Base-by-base conservation (phyloP, 2,797 vertebrate genomes). In the Intellagama lesueurii region DNA sequence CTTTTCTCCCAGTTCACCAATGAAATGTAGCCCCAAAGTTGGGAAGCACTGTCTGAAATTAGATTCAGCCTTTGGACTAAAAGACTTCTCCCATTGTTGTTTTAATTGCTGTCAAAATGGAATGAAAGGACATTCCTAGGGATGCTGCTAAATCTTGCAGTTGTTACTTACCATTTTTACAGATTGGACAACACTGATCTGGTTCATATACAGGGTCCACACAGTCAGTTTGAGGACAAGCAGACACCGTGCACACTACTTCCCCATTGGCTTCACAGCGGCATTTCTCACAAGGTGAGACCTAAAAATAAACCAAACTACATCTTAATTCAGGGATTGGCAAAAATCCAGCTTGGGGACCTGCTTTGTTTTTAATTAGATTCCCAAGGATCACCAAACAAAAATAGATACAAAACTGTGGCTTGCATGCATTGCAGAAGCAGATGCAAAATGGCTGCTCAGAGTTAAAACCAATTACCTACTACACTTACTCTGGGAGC, bases 151-250 rank as follows among this genome's bases (percentile, higher is more conserved):
- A 2, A 30, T 35, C 81, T 0, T 72, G 30, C 81, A 87, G 44
- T 17, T 0, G 0, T 1, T 79, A 92, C 96, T 47, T 96, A 99
- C 99, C 99, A 0, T 97, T 98, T 96, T 99, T 99, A 97, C 99
- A 99, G 97, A 99, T 98, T 79, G 99, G 99, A 90, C 99, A 99
- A 96, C 99, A 99, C 95, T 99, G 99, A 89, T 99, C 99, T 0
- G 99, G 99, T 95, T 99, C 99, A 1, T 99, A 99, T 86, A 99
- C 98, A 0, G 99, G 99, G 95, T 99, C 98, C 96, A 99, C 99
- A 1, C 99, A 99, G 94, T 99, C 99, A 0, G 99, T 99, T 96
- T 99, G 98, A 80, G 99, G 99, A 95, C 99, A 99, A 66, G 99
- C 99, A 0, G 99, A 98, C 92, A 99, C 98, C 0, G 98, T 98